A percentile compares a stretch with the other conserved stretches of the same genome.
Conservation (phyloP, 2,113 vertebrate species). For the Atlantisia rogersi region DNA sequence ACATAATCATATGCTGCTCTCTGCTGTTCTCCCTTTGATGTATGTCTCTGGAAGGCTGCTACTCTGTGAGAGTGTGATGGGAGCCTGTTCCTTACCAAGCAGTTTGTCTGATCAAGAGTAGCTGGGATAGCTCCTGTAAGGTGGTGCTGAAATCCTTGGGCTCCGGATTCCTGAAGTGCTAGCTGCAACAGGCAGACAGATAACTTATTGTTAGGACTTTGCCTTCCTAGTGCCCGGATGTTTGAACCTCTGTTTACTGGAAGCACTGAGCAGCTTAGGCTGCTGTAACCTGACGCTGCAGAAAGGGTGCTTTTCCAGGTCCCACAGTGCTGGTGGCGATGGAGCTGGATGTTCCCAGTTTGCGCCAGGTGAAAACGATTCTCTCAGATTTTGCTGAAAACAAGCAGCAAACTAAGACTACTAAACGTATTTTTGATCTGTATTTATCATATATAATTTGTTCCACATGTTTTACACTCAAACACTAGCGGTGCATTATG, state of each 20-base stretch:
- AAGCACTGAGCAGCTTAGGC: background rate
- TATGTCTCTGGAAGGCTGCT: background rate
- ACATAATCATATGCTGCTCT: background rate
- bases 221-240: background rate
- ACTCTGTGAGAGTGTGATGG: background rate
- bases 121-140: background rate
- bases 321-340: background rate
- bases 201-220: background rate
- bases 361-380: background rate
- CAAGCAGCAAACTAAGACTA: background rate
- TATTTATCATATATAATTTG: background rate
- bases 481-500: no score
- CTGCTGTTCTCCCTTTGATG: background rate
- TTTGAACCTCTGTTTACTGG: background rate
- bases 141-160: background rate
- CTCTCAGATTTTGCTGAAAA: background rate
- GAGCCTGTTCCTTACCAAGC: background rate
- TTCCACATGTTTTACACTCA: background rate
- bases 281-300: background rate
- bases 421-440: background rate
- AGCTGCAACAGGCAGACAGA: background rate
- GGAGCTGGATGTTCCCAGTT: background rate
- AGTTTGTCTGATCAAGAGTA: background rate
- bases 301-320: background rate
- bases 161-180: background rate